These are phyloP conservation scores for Laspeyria flexula DNA, from an alignment of 2,888 invertebrate species.

Conservation along the genomic window DNA sequence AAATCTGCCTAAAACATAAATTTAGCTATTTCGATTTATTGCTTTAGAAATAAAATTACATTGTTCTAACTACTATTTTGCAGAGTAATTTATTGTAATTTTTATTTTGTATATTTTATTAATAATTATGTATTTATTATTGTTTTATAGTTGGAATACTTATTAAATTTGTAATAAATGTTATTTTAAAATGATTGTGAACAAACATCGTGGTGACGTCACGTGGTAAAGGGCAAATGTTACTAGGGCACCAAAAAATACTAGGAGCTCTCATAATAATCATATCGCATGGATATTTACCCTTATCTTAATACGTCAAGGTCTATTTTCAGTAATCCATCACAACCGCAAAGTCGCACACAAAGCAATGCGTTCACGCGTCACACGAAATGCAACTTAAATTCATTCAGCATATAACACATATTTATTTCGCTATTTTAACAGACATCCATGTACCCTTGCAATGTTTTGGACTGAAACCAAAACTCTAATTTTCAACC, in stretches of 20 bases:
- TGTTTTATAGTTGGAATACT: too few relatives aligned
- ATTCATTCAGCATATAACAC: not conserved
- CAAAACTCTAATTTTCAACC: constrained; percentile 20
- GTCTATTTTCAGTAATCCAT: constrained; percentile 10
- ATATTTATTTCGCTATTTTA: too few relatives aligned
- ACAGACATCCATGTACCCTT: constrained; percentile 26
- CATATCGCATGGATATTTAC: not conserved
- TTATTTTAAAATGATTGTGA: too few relatives aligned
- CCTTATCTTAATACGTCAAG: constrained; percentile 4
- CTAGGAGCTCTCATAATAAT: not conserved
- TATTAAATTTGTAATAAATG: too few relatives aligned
- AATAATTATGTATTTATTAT: too few relatives aligned
- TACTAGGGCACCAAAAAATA: constrained; percentile 55
- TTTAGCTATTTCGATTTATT: too few relatives aligned
- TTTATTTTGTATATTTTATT: too few relatives aligned
- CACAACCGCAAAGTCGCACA: constrained; percentile 2
- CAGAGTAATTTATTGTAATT: too few relatives aligned
- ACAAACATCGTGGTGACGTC: constrained; percentile 59
- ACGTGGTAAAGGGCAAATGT: constrained; percentile 73
- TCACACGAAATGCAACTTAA: constrained; percentile 23
- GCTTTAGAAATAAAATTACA: too few relatives aligned
- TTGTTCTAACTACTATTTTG: too few relatives aligned
- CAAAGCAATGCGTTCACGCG: not conserved
- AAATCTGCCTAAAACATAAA: too few relatives aligned
- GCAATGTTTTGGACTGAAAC: not conserved